Conservation (phyloP, 2,888 invertebrate genomes). For the Andricus quercusramuli region DNA sequence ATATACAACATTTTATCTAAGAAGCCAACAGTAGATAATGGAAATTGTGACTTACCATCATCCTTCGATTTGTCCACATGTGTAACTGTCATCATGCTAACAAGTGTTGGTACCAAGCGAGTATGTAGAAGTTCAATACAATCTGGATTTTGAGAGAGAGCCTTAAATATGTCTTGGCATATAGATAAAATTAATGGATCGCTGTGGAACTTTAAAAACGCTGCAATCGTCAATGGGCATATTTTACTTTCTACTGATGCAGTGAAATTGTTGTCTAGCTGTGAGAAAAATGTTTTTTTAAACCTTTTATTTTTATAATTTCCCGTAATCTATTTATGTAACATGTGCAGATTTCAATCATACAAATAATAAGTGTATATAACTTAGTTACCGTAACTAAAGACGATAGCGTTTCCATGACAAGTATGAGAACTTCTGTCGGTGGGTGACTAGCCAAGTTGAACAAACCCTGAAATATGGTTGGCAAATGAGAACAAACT, state of each 20-base stretch:
- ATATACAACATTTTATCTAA: constrained; percentile 4
- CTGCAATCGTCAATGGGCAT: constrained; percentile 84
- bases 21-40: not conserved
- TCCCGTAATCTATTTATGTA: too few species aligned
- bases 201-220: constrained; percentile 84
- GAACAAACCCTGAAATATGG: constrained; percentile 74
- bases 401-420: constrained; percentile 72
- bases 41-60: constrained; percentile 64
- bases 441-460: constrained; percentile 69
- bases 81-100: constrained; percentile 80
- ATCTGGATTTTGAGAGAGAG: constrained; percentile 82
- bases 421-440: constrained; percentile 69
- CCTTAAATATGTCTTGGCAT: constrained; percentile 84
- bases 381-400: constrained; percentile 66
- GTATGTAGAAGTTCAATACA: constrained; percentile 83
- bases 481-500: constrained; percentile 69
- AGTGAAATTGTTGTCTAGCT: constrained; percentile 84
- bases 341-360: too few species aligned
- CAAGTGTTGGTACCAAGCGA: constrained; percentile 84
- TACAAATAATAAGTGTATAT: not conserved
- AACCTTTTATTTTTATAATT: too few species aligned
- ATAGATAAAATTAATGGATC: constrained; percentile 84
- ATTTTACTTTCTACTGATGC: constrained; percentile 83
- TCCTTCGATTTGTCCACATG: constrained; percentile 69
- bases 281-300: constrained; percentile 52